Conservation (phyloP, 2,113 vertebrate genomes). For the Pholis gunnellus region DNA sequence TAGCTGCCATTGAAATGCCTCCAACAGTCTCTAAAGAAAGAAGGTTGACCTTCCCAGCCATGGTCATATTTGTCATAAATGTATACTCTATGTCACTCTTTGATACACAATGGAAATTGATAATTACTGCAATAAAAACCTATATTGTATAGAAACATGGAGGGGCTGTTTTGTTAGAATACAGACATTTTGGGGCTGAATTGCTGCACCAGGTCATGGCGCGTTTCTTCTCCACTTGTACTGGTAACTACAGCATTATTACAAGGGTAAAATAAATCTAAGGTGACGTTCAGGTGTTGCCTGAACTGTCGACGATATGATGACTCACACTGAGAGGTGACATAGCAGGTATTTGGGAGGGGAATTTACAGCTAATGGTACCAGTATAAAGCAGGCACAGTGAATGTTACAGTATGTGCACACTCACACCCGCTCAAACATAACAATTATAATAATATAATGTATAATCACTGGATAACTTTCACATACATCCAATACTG, state of each 20-base stretch:
- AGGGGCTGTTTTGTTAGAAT: background rate
- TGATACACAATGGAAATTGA: background rate
- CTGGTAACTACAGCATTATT: constrained; percentile 21
- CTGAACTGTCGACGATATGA: constrained; percentile 36
- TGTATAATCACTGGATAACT: background rate
- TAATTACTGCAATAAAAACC: background rate
- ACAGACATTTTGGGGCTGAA: background rate
- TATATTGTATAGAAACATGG: background rate
- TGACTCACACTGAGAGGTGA: constrained; percentile 57
- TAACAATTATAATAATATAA: background rate
- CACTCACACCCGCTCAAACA: background rate
- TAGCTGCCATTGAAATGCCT: background rate
- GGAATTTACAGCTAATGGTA: constrained; percentile 16
- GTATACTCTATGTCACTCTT: background rate
- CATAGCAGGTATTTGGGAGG: constrained; percentile 38
- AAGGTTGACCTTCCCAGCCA: background rate
- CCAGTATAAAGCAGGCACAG: background rate
- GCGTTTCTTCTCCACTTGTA: background rate
- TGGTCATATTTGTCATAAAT: background rate
- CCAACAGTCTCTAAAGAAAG: background rate
- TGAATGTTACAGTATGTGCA: background rate
- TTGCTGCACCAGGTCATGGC: constrained; percentile 9
- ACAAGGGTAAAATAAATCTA: constrained; percentile 26
- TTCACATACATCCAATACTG: background rate
- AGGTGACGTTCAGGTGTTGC: constrained; percentile 46